Conservation (phyloP, 2,113 vertebrate species). For the Uropsilus gracilis region DNA sequence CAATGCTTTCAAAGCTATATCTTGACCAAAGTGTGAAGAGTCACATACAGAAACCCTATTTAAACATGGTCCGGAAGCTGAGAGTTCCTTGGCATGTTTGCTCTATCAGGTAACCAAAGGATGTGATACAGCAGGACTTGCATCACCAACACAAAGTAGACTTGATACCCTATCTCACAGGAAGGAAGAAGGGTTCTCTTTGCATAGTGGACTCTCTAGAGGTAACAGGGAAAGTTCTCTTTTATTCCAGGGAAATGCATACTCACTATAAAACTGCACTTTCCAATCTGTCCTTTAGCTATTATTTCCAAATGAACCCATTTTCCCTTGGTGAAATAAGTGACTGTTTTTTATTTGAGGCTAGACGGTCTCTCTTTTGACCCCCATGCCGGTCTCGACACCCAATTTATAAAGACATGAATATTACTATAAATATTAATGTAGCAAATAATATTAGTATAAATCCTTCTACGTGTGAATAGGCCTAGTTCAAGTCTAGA, state of each 20-base stretch:
- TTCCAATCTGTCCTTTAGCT: no score
- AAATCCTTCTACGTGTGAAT: background rate
- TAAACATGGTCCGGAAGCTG: background rate
- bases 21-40: background rate
- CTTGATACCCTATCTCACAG: background rate
- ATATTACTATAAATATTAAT: no score
- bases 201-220: background rate
- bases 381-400: no score
- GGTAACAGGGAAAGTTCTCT: background rate
- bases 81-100: background rate
- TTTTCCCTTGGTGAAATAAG: no score
- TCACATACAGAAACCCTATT: background rate
- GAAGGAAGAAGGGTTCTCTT: background rate
- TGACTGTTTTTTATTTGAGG: no score
- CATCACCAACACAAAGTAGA: background rate
- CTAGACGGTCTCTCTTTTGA: background rate
- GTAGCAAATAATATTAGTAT: background rate
- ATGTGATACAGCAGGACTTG: background rate
- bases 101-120: background rate
- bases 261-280: no score
- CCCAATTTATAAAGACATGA: accelerated
- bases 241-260: background rate
- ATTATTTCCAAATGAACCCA: no score
- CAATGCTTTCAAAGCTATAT: no score
- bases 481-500: background rate